A percentile compares a stretch with the other conserved stretches of the same genome.
Evolutionary conservation across 2,888 invertebrate species (phyloP).

Genomic region (Conchocele bisecta): DNA sequence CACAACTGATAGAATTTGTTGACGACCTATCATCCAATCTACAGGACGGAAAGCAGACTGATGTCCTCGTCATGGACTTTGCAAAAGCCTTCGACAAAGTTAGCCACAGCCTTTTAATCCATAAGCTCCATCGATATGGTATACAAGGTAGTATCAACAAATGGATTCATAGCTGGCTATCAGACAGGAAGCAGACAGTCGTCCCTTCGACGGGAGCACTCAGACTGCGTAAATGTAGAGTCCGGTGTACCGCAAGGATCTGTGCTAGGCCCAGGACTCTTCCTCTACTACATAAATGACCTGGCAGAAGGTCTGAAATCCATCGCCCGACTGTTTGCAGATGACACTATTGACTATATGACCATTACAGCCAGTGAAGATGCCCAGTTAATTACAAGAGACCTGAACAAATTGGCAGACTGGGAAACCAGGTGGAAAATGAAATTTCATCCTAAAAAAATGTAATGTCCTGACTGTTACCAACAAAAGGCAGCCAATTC

Average conservation of each 20-base stretch:
- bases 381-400: too few relatives aligned
- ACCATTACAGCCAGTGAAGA: too few relatives aligned
- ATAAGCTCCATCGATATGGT: conserved; percentile 29
- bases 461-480: too few relatives aligned
- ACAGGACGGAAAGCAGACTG: conserved; percentile 16
- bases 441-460: too few relatives aligned
- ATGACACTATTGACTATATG: too few relatives aligned
- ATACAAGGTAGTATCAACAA: conserved; percentile 17
- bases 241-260: conserved; percentile 22
- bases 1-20: too few relatives aligned
- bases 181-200: conserved; percentile 7
- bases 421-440: too few relatives aligned
- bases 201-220: conserved; percentile 1
- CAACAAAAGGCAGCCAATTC: too few relatives aligned
- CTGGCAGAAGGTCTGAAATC: conserved; percentile 5
- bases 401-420: too few relatives aligned
- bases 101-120: conserved; percentile 1
- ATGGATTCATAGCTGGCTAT: conserved; percentile 20
- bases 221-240: conserved; percentile 3
- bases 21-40: neutral
- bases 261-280: conserved; percentile 10
- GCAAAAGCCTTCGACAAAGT: conserved; percentile 40
- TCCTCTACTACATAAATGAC: conserved; percentile 28
- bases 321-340: conserved; percentile 37
- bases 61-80: conserved; percentile 41